Evolutionary conservation across 2,797 vertebrate species (phyloP).

Genomic region (Sebastes trivittatus): DNA sequence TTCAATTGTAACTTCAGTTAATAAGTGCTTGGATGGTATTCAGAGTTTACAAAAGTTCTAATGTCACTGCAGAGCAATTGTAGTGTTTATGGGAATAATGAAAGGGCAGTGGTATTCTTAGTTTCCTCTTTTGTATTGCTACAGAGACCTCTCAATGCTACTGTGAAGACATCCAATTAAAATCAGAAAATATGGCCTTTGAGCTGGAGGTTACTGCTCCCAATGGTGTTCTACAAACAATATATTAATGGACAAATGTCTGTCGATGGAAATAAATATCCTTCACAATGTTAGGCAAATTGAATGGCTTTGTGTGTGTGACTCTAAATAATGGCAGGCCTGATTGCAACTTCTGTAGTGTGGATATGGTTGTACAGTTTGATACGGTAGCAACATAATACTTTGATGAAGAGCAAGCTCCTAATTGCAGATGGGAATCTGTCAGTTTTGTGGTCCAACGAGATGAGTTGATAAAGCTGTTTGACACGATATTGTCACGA

Average conservation of each 20-base stretch:
- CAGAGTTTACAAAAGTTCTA: conserved; percentile 58
- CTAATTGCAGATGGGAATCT: conserved; percentile 2
- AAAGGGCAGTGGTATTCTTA: conserved; percentile 68
- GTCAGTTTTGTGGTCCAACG: background rate
- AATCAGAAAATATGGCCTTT: conserved; percentile 76
- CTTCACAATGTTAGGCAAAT: conserved; percentile 38
- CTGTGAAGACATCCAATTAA: conserved; percentile 75
- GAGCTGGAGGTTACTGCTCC: conserved; percentile 71
- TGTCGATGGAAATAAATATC: conserved; percentile 69
- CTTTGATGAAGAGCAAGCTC: background rate
- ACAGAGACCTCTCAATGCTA: conserved; percentile 66
- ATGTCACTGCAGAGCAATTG: conserved; percentile 51
- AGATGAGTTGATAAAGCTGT: background rate
- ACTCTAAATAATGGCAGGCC: conserved; percentile 28
- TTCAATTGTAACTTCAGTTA: conserved; percentile 28
- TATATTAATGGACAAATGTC: conserved; percentile 73
- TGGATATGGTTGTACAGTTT: background rate
- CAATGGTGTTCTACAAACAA: conserved; percentile 59
- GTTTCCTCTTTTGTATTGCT: conserved; percentile 63
- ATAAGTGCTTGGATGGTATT: conserved; percentile 30
- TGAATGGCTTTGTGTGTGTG: conserved; percentile 24
- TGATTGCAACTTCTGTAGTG: conserved; percentile 10
- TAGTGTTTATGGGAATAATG: conserved; percentile 70
- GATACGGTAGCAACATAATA: background rate
- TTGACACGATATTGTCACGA: background rate